phyloP scores from a whole-genome alignment of 2,888 invertebrate species.

The Ceratothoa steindachneri region DNA sequence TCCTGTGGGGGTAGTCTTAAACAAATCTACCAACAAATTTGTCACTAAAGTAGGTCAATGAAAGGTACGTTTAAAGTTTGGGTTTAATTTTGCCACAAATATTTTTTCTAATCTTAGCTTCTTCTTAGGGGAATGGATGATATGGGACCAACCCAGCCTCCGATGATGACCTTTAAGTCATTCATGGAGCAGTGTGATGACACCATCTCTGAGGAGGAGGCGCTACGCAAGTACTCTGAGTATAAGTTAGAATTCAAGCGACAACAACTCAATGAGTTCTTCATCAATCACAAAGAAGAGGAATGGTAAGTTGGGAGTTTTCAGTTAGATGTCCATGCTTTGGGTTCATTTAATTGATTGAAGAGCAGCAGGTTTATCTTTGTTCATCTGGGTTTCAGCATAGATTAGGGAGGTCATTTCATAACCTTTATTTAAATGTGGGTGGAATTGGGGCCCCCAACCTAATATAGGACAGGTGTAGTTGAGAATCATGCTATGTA shows the following conservation, averaged over 20 bases:
- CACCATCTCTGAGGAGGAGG: conserved; percentile 93
- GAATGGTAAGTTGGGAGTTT: conserved; percentile 90
- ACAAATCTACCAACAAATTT: no score
- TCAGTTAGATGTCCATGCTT: neutral
- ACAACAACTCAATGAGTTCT: conserved; percentile 96
- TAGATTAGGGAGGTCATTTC: no score
- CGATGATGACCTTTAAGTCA: conserved; percentile 95
- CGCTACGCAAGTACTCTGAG: conserved; percentile 92
- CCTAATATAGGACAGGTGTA: no score
- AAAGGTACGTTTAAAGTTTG: no score
- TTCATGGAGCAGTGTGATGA: conserved; percentile 95
- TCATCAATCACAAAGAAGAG: conserved; percentile 97
- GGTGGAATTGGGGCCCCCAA: no score
- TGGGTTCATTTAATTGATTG: neutral
- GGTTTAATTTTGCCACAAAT: no score
- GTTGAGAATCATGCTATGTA: no score
- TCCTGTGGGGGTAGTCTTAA: no score
- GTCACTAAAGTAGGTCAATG: no score
- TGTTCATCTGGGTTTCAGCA: neutral
- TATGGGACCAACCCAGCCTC: conserved; percentile 71
- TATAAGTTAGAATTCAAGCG: conserved; percentile 95
- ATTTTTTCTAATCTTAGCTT: no score
- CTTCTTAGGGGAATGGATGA: conserved; percentile 49
- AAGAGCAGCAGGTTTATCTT: neutral
- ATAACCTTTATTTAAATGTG: no score